Evolutionary conservation across 2,797 vertebrate species (phyloP).

Genomic region (Macroramphosus scolopax): DNA sequence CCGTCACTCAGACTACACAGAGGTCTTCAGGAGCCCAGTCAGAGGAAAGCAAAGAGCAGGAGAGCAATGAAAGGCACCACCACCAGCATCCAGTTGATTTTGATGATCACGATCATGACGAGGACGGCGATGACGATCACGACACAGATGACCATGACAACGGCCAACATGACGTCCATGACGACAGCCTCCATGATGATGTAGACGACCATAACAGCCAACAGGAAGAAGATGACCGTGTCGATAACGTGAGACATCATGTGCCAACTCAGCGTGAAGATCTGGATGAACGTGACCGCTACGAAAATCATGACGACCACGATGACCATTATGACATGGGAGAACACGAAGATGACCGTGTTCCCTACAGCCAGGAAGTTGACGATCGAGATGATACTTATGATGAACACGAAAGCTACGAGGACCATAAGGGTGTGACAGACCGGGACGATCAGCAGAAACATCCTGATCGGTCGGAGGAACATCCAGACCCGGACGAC

Average conservation of each 20-base stretch:
- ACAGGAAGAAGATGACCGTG: slow-evolving; percentile 33
- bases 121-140: slow-evolving; percentile 21
- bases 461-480: slow-evolving; percentile 28
- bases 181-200: slow-evolving; percentile 34
- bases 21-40: slow-evolving; percentile 66
- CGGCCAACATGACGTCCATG: too few relatives aligned
- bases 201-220: slow-evolving; percentile 28
- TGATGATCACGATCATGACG: slow-evolving; percentile 26
- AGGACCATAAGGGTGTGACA: slow-evolving; percentile 37
- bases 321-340: slow-evolving; percentile 69
- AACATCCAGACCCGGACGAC: slow-evolving; percentile 37
- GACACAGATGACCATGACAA: slow-evolving; percentile 22
- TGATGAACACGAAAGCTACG: slow-evolving; percentile 45
- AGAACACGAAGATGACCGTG: slow-evolving; percentile 53
- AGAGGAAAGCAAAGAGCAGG: slow-evolving; percentile 59
- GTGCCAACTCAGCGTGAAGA: slow-evolving; percentile 38
- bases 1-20: slow-evolving; percentile 64
- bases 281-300: slow-evolving; percentile 21
- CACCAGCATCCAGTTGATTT: slow-evolving; percentile 37
- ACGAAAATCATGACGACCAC: slow-evolving; percentile 24
- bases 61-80: slow-evolving; percentile 58
- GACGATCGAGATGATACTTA: slow-evolving; percentile 37
- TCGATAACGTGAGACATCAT: slow-evolving; percentile 31
- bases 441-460: slow-evolving; percentile 15
- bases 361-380: slow-evolving; percentile 32